Base-by-base conservation (phyloP, 2,113 vertebrate species). In the Rattus rattus region DNA sequence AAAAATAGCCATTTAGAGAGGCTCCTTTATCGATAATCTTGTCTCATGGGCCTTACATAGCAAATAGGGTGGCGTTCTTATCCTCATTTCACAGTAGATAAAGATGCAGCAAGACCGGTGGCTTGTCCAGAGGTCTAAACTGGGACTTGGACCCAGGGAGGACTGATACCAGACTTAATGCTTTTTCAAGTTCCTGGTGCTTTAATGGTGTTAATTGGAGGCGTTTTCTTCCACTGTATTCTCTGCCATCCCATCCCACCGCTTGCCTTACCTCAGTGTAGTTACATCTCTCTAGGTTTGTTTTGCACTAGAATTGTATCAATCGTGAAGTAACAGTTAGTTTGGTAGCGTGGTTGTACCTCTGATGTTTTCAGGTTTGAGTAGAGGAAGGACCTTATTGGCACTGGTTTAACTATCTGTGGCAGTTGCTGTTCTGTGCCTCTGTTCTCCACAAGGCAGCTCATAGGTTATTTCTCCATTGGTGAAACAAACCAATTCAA, bases 291-390 rank as follows among this genome's bases (percentile, higher is more conserved):
- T 65, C 19, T 83, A 39, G 28, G 22, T 86, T 87, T 92, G 43
- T 80, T 94, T 96, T 92, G 3, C 8, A 39, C 91, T 94, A 92
- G n/a, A 24, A 36, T 77, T 87, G 77, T 89, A 7, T 47, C 56
- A 80, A 36, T 90, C 85, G 89, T 6, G 24, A 16, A 52, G 65
- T 93, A 47, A 85, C 93, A 93, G 79, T 61, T 80, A 96, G 84
- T 47, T 95, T 81, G 65, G 43, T 12, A 69, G 13, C 96, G 91
- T 61, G 79, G 33, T 73, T 69, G 26, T 94, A 65, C 84, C 47
- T 93, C 59, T 96, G 65, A 28, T 7, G n/a, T 91, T 95, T 88
- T 70, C 56, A 43, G 88, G 76, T 43, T 87, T 81, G 52, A 93
- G 17, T 80, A 84, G 86, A 85, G 75, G 22, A 73, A 75, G 69